Evolutionary conservation across 2,113 vertebrate species (phyloP), one percentile per base, ranked within the genome.

Genomic region (Actenoides lindsayi): DNA sequence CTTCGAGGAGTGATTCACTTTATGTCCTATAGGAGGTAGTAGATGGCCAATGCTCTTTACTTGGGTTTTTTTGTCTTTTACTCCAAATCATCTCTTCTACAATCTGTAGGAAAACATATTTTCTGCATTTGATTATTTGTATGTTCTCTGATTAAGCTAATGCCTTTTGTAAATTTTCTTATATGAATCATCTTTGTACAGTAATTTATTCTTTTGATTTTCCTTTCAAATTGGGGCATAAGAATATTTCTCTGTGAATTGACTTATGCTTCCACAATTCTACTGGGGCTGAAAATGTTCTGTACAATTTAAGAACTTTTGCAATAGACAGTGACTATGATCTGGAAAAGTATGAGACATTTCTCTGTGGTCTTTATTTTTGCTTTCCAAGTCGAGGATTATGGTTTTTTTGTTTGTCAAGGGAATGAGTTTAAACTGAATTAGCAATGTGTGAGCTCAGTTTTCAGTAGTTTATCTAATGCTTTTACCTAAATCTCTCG

Each of bases 381-480:
- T 84, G 28, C 13, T 75, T 84, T 93, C 39, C 17, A 71, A 16
- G 56, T 78, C 37, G 24, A 80, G 35, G 17, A 68, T 2, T 82
- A 46, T 17, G 53, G 23, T 9, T 10, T 71, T 95, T 94, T 4
- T 71, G 30, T 79, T 90, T 82, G 31, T 23, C 53, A 85, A 65
- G 35, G 44, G 44, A 94, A 89, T 46, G 60, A 71, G 24, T 64
- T 91, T 85, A 76, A 92, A 76, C 19, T 37, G 28, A 76, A 57
- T 77, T 83, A 77, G 9, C 19, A 92, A 83, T 20, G 4, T 27
- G 7, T 77, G 16, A 90, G 80, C 30, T 81, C 31, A 74, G 2
- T 77, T 92, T 92, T 80, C 89, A 69, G 44, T 50, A 93, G 8
- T 88, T 94, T 60, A 73, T 85, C 33, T 54, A 83, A 88, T 80